Evolutionary conservation across 2,888 invertebrate genomes (phyloP), one percentile per base, ranked within the genome.

Genomic region (Atethmia centrago): DNA sequence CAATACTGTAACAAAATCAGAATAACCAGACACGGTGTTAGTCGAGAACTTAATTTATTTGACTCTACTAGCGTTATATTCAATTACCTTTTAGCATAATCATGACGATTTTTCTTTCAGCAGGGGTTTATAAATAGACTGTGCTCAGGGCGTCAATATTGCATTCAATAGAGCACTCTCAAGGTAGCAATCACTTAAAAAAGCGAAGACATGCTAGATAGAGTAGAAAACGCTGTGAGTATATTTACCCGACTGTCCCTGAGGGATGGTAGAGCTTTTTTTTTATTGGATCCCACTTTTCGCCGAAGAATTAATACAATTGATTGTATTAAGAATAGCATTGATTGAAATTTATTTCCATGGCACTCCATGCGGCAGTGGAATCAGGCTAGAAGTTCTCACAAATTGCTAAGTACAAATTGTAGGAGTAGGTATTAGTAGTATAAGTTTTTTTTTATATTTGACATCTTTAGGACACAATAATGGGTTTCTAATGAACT

Each of bases 141-240:
- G 4, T 19, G 9, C 58, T 42, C 40, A 28, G 16, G n/a, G 31
- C 49, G 12, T 42, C 56, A 14, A 75, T 49, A 56, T 47, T 56
- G 28, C 47, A 56, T 14, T 56, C 25, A 56, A 42, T 14, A 51
- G n/a, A 42, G 25, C 36, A 74, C 51, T 74, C 45, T 53, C 45
- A 45, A 36, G 42, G 58, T 53, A 65, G 25, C n/a, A 64, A 55
- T 65, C 76, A 66, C 42, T 36, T 51, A 45, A 45, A 71, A 74
- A 36, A 53, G 51, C 45, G 21, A 45, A 49, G 42, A 58, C 25
- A 58, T 51, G 14, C 19, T 51, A 19, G 36, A 65, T 64, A 25
- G 21, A 75, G 42, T 74, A 56, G n/a, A 56, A 31, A 45, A n/a
- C 19, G 19, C 5, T 49, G 21, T 36, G 12, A 9, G 16, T 56